Evolutionary conservation across 2,113 vertebrate species (phyloP), one percentile per base, ranked within the genome.

Genomic region (Delphinus delphis): DNA sequence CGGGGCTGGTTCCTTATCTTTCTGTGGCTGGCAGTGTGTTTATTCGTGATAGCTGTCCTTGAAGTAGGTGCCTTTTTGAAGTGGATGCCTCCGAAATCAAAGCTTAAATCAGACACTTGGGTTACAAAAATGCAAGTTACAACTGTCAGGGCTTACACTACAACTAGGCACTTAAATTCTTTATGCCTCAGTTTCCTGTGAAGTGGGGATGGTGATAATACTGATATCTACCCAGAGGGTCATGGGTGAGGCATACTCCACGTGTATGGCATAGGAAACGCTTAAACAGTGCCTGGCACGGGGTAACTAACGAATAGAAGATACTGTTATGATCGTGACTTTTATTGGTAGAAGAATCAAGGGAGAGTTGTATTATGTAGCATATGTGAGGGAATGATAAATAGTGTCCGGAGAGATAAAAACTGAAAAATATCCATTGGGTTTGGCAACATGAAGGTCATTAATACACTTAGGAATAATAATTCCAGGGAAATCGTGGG

Each of bases 281-380:
- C 50, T 60, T 67, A 70, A 93, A 63, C 31, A n/a, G 58, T 67
- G 38, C 50, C 17, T 95, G 67, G n/a, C n/a, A 58, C n/a, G 67
- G 80, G 92, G 36, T 95, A 88, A 60, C 77, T 93, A 82, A 76
- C 17, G 63, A 94, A 91, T 18, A 62, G 41, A 97, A 93, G 38
- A 73, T 93, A 73, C 14, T 82, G 17, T 55, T 67, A 74, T 80
- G 38, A 88, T 93, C 60, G 73, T 97, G 15, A 86, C 80, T 84
- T 93, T 96, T 77, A 85, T 68, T 92, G 84, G 70, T 71, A 81
- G 88, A 74, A 90, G 73, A 90, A 36, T 80, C 1, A 28, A 97
- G 25, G 28, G 33, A 93, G 76, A 33, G 28, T 53, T 90, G 33
- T 83, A 88, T 83, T 55, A 67, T 47, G 25, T 76, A 96, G 65